A percentile compares a stretch with the other conserved stretches of the same genome.
Conservation (phyloP, 30 jellyfish, hydroid and myxozoan genomes). For the Phacellophora camtschatica region DNA sequence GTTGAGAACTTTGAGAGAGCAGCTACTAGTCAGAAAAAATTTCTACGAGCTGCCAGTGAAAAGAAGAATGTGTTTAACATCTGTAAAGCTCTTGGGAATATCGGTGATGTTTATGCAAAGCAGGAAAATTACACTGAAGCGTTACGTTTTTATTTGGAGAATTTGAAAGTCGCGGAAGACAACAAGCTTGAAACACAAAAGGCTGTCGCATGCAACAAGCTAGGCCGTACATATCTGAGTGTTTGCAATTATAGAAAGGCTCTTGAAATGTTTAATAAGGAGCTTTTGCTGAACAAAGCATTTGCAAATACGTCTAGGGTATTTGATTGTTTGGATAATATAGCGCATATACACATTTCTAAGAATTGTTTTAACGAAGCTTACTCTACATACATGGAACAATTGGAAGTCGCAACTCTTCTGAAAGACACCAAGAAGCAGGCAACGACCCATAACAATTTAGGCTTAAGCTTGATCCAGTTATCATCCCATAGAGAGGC, state of each 20-base stretch:
- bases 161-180: slow-evolving; percentile 72
- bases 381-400: slow-evolving; percentile 47
- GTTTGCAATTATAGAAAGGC: slow-evolving; percentile 73
- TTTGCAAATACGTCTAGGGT: slow-evolving; percentile 37
- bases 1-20: slow-evolving; percentile 74
- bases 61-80: slow-evolving; percentile 73
- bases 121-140: slow-evolving; percentile 69
- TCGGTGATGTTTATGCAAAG: slow-evolving; percentile 79
- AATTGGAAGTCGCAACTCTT: slow-evolving; percentile 59
- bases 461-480: slow-evolving; percentile 39
- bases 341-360: slow-evolving; percentile 63
- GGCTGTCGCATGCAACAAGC: slow-evolving; percentile 76
- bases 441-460: slow-evolving; percentile 33
- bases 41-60: slow-evolving; percentile 80
- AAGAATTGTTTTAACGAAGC: slow-evolving; percentile 80
- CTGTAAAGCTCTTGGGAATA: slow-evolving; percentile 91
- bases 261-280: slow-evolving; percentile 54
- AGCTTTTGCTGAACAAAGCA: slow-evolving; percentile 34
- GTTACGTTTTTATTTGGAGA: slow-evolving; percentile 61
- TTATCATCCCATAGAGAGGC: slow-evolving; percentile 52
- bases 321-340: slow-evolving; percentile 47
- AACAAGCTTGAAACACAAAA: slow-evolving; percentile 39
- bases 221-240: slow-evolving; percentile 52
- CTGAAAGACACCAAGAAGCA: slow-evolving; percentile 21
- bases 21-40: slow-evolving; percentile 79